These are phyloP conservation scores for Arrhopalites spinosus DNA, from an alignment of 2,888 invertebrate genomes.

Conservation along the genomic window DNA sequence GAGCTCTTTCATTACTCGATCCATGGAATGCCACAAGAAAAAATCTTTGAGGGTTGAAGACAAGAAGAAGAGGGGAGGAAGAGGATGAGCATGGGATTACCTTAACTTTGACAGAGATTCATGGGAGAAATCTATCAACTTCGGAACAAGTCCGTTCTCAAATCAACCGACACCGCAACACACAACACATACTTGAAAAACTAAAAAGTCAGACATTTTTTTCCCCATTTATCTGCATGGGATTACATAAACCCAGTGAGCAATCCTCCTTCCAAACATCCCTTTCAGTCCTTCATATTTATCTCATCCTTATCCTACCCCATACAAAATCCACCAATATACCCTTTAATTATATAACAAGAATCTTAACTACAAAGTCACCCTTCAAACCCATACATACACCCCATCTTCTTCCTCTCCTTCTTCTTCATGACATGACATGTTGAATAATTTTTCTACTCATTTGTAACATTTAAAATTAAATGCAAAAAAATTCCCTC, in stretches of 20 bases:
- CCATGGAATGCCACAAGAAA: conserved; percentile 35
- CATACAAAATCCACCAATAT: neutral
- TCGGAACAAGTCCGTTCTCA: conserved; percentile 25
- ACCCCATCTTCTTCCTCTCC: neutral
- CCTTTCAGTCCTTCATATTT: neutral
- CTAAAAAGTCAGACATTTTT: conserved; percentile 14
- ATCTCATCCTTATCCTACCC: neutral
- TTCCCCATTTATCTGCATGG: neutral
- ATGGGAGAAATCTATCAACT: conserved; percentile 40
- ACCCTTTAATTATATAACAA: neutral
- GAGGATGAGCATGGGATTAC: conserved; percentile 38
- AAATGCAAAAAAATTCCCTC: no score
- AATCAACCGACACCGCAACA: conserved; percentile 22
- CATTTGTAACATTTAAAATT: no score
- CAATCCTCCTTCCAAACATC: neutral
- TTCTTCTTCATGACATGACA: neutral
- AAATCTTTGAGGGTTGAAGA: conserved; percentile 17
- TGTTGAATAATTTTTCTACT: no score
- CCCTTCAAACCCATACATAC: neutral
- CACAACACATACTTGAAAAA: conserved; percentile 21
- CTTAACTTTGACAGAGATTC: conserved; percentile 34
- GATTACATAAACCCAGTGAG: conserved; percentile 18
- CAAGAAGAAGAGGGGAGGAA: conserved; percentile 22
- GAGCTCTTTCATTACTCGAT: conserved; percentile 38
- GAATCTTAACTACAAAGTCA: neutral